Evolutionary conservation across 1,140 invertebrate genomes (phyloP).

Genomic region (Brachionus paranguensis): DNA sequence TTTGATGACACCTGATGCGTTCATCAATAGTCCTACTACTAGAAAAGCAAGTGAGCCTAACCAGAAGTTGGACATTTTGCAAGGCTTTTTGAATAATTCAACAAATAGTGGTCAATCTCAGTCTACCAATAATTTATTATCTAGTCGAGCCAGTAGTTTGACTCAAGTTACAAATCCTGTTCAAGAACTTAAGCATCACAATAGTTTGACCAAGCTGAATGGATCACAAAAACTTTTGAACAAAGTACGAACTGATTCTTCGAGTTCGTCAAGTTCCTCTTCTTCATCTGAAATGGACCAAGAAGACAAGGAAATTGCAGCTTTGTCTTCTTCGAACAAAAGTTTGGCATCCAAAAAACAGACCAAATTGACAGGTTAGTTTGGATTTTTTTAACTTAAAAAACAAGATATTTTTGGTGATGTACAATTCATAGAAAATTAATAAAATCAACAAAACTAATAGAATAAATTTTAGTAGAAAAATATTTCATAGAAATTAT

Average conservation of each 20-base stretch:
- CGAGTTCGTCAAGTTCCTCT: constrained; percentile 37
- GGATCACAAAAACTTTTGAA: background rate
- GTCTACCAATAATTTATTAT: background rate
- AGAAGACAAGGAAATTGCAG: constrained; percentile 17
- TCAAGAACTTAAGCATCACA: constrained; percentile 37
- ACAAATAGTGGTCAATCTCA: background rate
- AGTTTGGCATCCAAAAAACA: background rate
- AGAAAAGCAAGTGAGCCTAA: constrained; percentile 43
- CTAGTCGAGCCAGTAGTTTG: constrained; percentile 47
- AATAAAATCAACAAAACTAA: no score
- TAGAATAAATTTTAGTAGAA: no score
- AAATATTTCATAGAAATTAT: no score
- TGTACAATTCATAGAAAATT: no score
- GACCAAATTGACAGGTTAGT: background rate
- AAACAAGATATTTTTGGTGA: background rate
- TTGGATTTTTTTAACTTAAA: background rate
- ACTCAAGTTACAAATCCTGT: constrained; percentile 51
- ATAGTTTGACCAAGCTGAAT: constrained; percentile 27
- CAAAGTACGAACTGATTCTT: background rate
- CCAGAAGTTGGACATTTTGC: constrained; percentile 41
- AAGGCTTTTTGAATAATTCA: constrained; percentile 41
- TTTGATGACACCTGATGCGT: constrained; percentile 80
- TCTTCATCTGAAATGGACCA: background rate
- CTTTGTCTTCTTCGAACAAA: constrained; percentile 3
- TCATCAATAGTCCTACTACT: constrained; percentile 56